These are phyloP conservation scores for Hippocampus comes DNA, from an alignment of 2,113 vertebrate species.

Conservation along the genomic window DNA sequence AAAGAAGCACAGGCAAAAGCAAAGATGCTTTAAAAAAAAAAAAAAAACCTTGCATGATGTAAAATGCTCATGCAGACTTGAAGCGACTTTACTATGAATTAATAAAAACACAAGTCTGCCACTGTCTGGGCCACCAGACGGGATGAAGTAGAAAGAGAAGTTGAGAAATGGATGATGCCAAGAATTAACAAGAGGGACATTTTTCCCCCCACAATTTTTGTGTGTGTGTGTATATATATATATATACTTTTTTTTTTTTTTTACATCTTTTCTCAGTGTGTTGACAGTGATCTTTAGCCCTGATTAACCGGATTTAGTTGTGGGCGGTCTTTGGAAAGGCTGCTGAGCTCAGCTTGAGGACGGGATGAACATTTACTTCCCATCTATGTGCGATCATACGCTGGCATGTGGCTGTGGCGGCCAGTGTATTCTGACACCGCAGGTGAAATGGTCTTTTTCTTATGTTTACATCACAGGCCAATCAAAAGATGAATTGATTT, in stretches of 20 bases:
- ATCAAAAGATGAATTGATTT: conserved; percentile 45
- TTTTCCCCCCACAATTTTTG: not conserved
- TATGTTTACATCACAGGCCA: conserved; percentile 52
- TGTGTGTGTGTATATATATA: no score
- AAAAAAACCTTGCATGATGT: conserved; percentile 28
- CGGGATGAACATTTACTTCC: conserved; percentile 17
- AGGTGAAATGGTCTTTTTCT: conserved; percentile 15
- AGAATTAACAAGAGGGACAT: not conserved
- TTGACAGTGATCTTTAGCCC: not conserved
- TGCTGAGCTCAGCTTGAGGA: conserved; percentile 11
- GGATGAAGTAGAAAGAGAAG: conserved; percentile 1
- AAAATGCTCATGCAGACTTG: conserved; percentile 40
- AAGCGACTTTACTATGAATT: conserved; percentile 56
- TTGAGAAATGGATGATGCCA: conserved; percentile 5
- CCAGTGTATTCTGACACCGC: conserved; percentile 42
- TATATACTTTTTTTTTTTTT: not conserved
- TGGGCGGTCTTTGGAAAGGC: not conserved
- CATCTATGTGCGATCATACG: not conserved
- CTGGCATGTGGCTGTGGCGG: not conserved
- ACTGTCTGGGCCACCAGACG: conserved; percentile 44
- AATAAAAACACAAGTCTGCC: conserved; percentile 49
- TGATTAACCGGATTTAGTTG: not conserved
- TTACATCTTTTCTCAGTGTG: not conserved
- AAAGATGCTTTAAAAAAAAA: conserved; percentile 38
- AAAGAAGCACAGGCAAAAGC: not conserved